Evolutionary conservation across 2,888 invertebrate genomes (phyloP).

Genomic region (Geotrupes spiniger): DNA sequence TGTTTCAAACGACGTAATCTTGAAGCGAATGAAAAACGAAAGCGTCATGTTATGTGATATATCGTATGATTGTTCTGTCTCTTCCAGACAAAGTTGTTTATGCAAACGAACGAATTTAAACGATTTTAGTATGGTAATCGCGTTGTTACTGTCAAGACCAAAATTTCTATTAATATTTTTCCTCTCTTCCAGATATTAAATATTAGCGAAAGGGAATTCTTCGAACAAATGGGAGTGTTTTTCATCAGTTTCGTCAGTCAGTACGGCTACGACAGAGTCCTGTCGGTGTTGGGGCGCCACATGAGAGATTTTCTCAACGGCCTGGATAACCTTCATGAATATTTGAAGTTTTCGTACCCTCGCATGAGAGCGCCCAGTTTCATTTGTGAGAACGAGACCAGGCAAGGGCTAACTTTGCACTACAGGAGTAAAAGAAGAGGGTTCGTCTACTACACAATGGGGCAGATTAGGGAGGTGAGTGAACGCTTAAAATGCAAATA

Average conservation of each 20-base stretch:
- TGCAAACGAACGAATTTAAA: too few species aligned
- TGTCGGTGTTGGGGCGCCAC: slow-evolving; percentile 87
- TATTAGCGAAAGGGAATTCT: slow-evolving; percentile 85
- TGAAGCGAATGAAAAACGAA: too few species aligned
- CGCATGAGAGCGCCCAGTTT: slow-evolving; percentile 91
- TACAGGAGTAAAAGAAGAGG: slow-evolving; percentile 91
- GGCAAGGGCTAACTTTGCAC: slow-evolving; percentile 88
- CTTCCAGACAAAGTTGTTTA: too few species aligned
- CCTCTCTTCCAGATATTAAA: slow-evolving; percentile 67
- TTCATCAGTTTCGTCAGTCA: slow-evolving; percentile 93
- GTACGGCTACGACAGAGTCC: slow-evolving; percentile 90
- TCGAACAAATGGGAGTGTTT: slow-evolving; percentile 91
- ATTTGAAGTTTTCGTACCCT: slow-evolving; percentile 93
- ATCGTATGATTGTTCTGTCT: too few species aligned
- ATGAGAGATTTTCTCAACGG: slow-evolving; percentile 96
- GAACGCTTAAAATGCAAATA: too few species aligned
- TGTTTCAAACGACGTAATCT: too few species aligned
- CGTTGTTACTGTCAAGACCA: too few species aligned
- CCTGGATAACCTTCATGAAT: slow-evolving; percentile 95
- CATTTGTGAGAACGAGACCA: slow-evolving; percentile 93
- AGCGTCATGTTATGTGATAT: too few species aligned
- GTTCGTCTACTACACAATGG: slow-evolving; percentile 96
- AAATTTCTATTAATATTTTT: neutral
- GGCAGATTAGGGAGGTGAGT: slow-evolving; percentile 89
- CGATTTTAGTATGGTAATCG: too few species aligned